These are phyloP conservation scores for Leptopterna dolabrata DNA, from an alignment of 2,888 invertebrate genomes.

Conservation along the genomic window DNA sequence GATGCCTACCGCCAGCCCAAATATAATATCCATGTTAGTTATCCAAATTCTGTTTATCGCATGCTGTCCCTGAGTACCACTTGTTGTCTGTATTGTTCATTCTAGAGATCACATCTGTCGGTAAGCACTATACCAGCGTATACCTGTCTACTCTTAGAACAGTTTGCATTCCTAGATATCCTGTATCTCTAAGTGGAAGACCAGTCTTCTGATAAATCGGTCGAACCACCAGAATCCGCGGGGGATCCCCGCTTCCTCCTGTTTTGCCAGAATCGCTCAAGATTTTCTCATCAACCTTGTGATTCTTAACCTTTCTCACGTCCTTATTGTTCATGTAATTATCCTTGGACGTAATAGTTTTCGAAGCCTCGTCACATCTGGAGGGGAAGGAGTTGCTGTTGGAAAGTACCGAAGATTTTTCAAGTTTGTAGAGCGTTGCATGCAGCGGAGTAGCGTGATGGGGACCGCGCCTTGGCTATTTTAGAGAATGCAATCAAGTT, in stretches of 20 bases:
- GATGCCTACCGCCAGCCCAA: too few species aligned
- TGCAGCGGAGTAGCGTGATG: not conserved
- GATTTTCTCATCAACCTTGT: not conserved
- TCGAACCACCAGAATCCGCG: not conserved
- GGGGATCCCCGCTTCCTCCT: not conserved
- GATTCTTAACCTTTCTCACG: not conserved
- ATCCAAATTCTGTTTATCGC: too few species aligned
- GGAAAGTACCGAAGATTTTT: not conserved
- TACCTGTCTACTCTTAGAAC: too few species aligned
- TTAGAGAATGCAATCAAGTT: not conserved
- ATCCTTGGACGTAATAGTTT: not conserved
- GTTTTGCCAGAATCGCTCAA: not conserved
- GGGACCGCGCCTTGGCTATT: not conserved
- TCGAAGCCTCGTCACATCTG: not conserved
- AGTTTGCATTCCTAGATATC: too few species aligned
- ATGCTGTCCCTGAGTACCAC: too few species aligned
- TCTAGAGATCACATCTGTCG: too few species aligned
- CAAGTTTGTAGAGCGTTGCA: not conserved
- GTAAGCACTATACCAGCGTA: too few species aligned
- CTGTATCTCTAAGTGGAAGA: not conserved
- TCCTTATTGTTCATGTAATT: not conserved
- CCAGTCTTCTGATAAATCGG: not conserved
- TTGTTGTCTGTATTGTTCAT: too few species aligned
- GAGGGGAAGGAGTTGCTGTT: not conserved
- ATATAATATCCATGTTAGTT: too few species aligned